Base-by-base conservation (phyloP, 2,113 vertebrate genomes). In the Apaloderma vittatum region DNA sequence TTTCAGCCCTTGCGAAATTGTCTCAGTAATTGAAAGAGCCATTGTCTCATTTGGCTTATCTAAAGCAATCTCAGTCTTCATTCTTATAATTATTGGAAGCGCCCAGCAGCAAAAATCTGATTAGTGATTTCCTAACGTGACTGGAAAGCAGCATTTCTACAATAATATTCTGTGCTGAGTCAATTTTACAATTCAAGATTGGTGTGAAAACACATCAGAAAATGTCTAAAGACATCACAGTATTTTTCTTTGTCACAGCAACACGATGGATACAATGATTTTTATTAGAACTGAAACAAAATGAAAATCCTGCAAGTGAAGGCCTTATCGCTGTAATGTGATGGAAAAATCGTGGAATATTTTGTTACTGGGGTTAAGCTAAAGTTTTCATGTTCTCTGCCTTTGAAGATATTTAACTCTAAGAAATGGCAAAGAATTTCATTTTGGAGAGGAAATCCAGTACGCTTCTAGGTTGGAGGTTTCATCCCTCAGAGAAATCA, bases 1-100 rank as follows among this genome's bases (percentile, higher is more conserved):
- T 71, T 93, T 88, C 65, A 52, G 82, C 79, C 58, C 90, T 75
- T 93, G 95, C 91, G 95, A 95, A 96, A 97, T 65, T 74, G 63
- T 92, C 65, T 89, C 82, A 90, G 86, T 97, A 97, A 97, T 96
- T 90, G 91, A 97, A 97, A 95, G 91, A 92, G 91, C 90, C 68
- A 24, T 87, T 22, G 32, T 95, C 90, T 94, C 72, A 90, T 95
- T 96, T 79, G 68, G 88, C 86, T 98, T 96, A 97, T 95, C 95
- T 97, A 94, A 96, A 95, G 91, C 84, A 93, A 93, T 98, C 91
- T 97, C 55, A 76, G 62, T 83, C 88, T 94, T 97, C 79, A 80
- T 96, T 90, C 76, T 76, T 77, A 54, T 73, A 97, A 97, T 97
- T 97, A 97, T 92, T 87, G 68, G 78, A 92, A 89, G 65, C 95